Evolutionary conservation across 2,888 invertebrate species (phyloP).

Genomic region (Nomada fabriciana): DNA sequence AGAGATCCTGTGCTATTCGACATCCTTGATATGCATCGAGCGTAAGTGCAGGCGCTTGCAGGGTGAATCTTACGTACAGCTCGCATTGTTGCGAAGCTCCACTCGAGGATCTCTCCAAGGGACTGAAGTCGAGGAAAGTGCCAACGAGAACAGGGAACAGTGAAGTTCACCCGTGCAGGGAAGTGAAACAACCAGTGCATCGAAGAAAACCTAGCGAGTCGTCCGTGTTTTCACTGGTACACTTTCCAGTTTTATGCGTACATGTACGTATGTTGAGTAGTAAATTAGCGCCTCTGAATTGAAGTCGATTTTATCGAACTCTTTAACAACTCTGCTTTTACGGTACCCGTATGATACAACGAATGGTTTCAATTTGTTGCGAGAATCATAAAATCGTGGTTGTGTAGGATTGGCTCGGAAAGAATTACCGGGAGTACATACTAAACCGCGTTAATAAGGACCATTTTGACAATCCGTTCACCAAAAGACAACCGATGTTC

Average conservation of each 20-base stretch:
- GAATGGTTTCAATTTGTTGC: not conserved
- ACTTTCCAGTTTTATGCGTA: not conserved
- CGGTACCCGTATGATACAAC: not conserved
- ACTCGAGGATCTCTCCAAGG: conserved; percentile 38
- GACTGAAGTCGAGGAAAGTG: conserved; percentile 37
- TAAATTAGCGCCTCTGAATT: not conserved
- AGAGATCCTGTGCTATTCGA: not conserved
- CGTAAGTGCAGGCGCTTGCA: conserved; percentile 47
- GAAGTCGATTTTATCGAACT: not conserved
- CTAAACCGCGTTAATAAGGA: not conserved
- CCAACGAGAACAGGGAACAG: conserved; percentile 9
- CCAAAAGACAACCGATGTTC: no score
- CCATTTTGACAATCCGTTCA: not conserved
- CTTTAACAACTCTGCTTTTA: not conserved
- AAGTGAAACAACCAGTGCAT: conserved; percentile 15
- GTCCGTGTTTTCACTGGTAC: not conserved
- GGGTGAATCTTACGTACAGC: conserved; percentile 34
- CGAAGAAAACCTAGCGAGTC: conserved; percentile 13
- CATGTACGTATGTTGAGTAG: not conserved
- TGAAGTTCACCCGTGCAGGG: conserved; percentile 10
- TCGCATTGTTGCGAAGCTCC: conserved; percentile 34
- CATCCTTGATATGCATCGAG: conserved; percentile 32
- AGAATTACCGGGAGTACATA: not conserved
- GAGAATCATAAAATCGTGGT: not conserved
- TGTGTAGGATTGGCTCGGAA: not conserved